phyloP scores from a whole-genome alignment of 2,888 invertebrate species.

The Tenthredo amoena region DNA sequence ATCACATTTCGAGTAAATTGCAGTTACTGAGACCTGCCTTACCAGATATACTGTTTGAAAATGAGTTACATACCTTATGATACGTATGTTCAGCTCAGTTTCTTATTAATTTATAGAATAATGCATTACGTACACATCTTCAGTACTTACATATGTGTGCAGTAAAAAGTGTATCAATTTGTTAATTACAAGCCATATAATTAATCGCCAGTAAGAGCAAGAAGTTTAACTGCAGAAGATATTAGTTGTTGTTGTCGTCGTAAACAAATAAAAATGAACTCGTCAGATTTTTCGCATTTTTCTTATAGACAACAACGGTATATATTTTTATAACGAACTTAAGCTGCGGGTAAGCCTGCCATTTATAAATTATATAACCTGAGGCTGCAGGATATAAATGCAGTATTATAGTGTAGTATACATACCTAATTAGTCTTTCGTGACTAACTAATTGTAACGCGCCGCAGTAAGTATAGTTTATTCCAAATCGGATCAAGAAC shows the following conservation, averaged over 20 bases:
- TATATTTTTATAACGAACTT: background rate
- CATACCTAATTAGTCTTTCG: background rate
- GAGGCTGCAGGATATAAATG: background rate
- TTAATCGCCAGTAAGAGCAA: background rate
- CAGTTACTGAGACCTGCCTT: background rate
- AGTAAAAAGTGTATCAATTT: slow-evolving; percentile 11
- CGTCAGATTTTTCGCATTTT: background rate
- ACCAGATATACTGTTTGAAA: background rate
- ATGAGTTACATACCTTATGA: background rate
- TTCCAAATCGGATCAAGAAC: slow-evolving; percentile 47
- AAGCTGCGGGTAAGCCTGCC: background rate
- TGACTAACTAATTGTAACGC: slow-evolving; percentile 34
- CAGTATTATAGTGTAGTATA: background rate
- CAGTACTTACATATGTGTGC: background rate
- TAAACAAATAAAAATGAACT: background rate
- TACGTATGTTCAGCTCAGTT: background rate
- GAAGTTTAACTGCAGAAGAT: background rate
- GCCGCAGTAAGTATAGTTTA: background rate
- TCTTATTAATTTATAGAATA: slow-evolving; percentile 17
- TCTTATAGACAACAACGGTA: background rate
- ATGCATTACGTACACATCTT: slow-evolving; percentile 19
- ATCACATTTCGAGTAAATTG: background rate
- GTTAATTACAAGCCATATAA: slow-evolving; percentile 17
- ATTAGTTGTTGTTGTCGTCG: background rate
- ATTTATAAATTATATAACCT: slow-evolving; percentile 13